Evolutionary conservation across 2,888 invertebrate genomes (phyloP), one percentile per base, ranked within the genome.

Genomic region (Neelides folsomi): DNA sequence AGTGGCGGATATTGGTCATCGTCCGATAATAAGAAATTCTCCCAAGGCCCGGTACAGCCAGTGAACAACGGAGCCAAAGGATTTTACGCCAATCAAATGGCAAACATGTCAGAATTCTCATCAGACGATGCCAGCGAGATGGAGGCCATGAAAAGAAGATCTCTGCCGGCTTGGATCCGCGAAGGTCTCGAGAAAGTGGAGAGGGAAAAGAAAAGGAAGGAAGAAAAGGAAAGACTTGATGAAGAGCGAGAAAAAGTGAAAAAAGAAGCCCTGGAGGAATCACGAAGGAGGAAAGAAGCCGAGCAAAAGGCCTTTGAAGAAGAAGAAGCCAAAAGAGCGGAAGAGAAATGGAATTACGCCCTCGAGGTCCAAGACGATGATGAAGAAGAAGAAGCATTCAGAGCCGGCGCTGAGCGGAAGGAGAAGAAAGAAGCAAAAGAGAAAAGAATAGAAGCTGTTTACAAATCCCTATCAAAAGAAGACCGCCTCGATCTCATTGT

Each of bases 101-200:
- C n/a, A 12, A 19, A 44, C 1, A n/a, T 44, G 19, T 1, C 18
- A 9, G 18, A 18, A 18, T 44, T 43, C 42, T 15, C 37, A 43
- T 49, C 36, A 36, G 47, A 18, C 35, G 34, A 47, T 39, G 13
- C 9, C 37, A 47, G 40, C 38, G 27, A 40, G 47, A 39, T 79
- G 68, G 90, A 92, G 71, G 87, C 88, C 13, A 84, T 83, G 15
- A 88, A 88, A 71, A 76, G 92, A 37, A 81, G 89, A 67, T 83
- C 86, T 65, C 75, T 97, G 18, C 97, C 97, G n/a, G 89, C 87
- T 0, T 97, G 97, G 97, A 94, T 97, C 60, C 77, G 94, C 70
- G 94, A 90, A 76, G 94, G 94, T 35, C 73, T 97, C 62, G 95
- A 95, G 68, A 95, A 95, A 75, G 94, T 95, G 89, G 95, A 97